Evolutionary conservation across 2,797 vertebrate species (phyloP).

Genomic region (Rhabdomys pumilio): DNA sequence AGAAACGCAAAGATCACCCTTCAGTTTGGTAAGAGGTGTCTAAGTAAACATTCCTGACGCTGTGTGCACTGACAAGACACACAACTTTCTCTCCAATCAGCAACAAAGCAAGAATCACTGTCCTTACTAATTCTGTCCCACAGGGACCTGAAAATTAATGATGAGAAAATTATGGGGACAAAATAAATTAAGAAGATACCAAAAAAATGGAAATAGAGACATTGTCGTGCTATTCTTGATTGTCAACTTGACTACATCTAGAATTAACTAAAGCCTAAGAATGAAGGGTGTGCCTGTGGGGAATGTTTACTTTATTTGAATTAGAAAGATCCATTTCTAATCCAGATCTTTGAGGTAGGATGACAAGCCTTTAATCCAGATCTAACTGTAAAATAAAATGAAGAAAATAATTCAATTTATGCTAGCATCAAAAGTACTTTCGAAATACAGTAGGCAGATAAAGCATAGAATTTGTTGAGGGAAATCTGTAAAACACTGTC

Average conservation of each 20-base stretch:
- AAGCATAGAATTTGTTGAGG: background rate
- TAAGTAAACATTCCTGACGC: background rate
- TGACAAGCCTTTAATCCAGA: background rate
- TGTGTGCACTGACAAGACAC: background rate
- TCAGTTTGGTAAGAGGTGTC: background rate
- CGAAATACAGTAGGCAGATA: background rate
- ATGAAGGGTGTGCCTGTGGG: too few species aligned
- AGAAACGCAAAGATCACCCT: background rate
- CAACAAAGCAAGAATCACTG: background rate
- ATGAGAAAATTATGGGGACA: background rate
- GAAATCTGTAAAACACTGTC: background rate
- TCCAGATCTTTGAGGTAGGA: background rate
- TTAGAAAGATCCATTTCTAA: background rate
- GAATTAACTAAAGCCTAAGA: background rate
- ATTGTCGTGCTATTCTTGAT: background rate
- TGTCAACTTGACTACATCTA: background rate
- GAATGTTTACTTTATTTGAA: background rate
- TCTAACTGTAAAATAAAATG: background rate
- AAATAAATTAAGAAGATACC: background rate
- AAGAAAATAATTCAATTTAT: background rate
- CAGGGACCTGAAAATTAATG: background rate
- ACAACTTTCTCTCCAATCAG: background rate
- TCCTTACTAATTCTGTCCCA: background rate
- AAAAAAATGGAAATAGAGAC: background rate
- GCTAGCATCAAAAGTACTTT: slow-evolving; percentile 17